Evolutionary conservation across 2,888 invertebrate species (phyloP).

Genomic region (Leucozona laternaria): DNA sequence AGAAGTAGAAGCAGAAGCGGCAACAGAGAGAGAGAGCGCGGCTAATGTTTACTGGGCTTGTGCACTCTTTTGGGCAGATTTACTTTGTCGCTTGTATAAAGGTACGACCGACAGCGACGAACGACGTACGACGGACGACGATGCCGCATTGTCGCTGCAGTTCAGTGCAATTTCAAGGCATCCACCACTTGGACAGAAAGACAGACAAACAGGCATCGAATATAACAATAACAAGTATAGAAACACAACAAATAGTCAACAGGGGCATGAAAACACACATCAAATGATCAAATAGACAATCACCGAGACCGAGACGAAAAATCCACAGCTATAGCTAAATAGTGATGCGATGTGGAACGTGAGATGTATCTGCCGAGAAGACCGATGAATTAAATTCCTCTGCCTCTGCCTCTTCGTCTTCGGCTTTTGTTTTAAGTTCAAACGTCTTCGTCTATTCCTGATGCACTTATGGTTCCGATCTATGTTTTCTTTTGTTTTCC

Average conservation of each 20-base stretch:
- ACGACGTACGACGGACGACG: not conserved
- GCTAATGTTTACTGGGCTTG: slow-evolving; percentile 29
- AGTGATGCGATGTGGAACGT: slow-evolving; percentile 8
- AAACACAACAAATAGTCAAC: slow-evolving; percentile 30
- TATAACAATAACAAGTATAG: slow-evolving; percentile 17
- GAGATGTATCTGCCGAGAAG: not conserved
- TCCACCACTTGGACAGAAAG: slow-evolving; percentile 52
- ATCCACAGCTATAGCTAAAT: slow-evolving; percentile 33
- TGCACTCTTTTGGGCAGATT: slow-evolving; percentile 58
- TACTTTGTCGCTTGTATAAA: slow-evolving; percentile 39
- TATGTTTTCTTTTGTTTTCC: not conserved
- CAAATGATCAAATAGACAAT: slow-evolving; percentile 49
- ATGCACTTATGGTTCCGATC: not conserved
- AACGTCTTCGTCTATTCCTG: not conserved
- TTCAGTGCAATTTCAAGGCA: slow-evolving; percentile 44
- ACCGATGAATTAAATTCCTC: not conserved
- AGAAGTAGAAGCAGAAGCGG: not conserved
- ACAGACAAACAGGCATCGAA: slow-evolving; percentile 61
- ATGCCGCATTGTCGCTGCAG: slow-evolving; percentile 1
- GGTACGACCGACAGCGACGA: too few relatives aligned
- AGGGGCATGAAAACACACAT: slow-evolving; percentile 25
- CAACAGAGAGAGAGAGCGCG: not conserved
- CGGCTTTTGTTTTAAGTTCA: slow-evolving; percentile 20
- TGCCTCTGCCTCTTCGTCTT: not conserved
- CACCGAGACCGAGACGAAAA: slow-evolving; percentile 26